Evolutionary conservation across 2,888 invertebrate species (phyloP), one percentile per base, ranked within the genome.

Genomic region (Hyppa rectilinea): DNA sequence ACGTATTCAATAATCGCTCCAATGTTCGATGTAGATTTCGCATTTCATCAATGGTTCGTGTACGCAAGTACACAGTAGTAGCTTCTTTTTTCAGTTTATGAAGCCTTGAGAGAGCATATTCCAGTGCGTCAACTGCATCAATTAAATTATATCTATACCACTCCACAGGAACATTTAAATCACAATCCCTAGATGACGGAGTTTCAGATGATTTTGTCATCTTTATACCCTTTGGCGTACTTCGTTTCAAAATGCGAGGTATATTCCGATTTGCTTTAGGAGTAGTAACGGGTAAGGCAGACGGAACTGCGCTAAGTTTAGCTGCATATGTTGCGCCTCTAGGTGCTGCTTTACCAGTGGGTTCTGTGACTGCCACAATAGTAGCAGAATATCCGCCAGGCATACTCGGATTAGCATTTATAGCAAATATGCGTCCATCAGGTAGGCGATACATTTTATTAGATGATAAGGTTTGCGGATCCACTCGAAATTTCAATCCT

Each of bases 131-230:
- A 38, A 96, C 94, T 1, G 97, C 96, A 81, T 96, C 96, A 60
- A 96, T 88, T 40, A 96, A 92, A 77, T 97, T 97, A 81, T 96
- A 96, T 71, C 96, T 94, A 83, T 95, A 97, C 97, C 97, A 97
- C 86, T 97, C 96, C 59, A 96, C 91, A 23, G 96, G 95, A 12
- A 94, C 93, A 74, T 91, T 89, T 49, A 94, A 80, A 84, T 95
- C 94, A 73, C 90, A 90, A 55, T 91, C 87, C 73, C 93, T 88
- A 26, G 78, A 36, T 29, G 75, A 65, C 47, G 29, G 14, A 6
- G 47, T 50, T 71, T 85, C 82, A 34, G 71, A 52, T 43, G 64
- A 20, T 79, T 87, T 91, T 53, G 80, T 45, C 60, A n/a, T 20
- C 12, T 12, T 76, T 45, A 5, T 26, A 47, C 56, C 9, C 36